Conservation (phyloP, 2,888 invertebrate genomes). For the Gymnocheta viridis region DNA sequence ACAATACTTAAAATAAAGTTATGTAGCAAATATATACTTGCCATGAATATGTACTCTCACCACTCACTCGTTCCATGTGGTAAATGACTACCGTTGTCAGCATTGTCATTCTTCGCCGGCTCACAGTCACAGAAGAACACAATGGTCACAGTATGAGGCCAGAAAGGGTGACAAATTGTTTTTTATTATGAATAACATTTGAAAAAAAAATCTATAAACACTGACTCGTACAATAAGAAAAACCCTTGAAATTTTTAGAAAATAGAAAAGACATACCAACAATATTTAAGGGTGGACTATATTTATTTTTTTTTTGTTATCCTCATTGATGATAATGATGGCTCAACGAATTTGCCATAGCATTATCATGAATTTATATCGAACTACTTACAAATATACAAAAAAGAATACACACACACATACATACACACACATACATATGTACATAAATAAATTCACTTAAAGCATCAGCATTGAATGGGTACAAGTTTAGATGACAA, state of each 20-base stretch:
- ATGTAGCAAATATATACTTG: constrained; percentile 20
- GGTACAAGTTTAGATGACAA: constrained; percentile 35
- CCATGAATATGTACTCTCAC: too few species aligned
- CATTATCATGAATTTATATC: constrained; percentile 56
- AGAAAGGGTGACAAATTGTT: constrained; percentile 81
- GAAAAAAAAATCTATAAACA: neutral
- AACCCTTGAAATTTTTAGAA: constrained; percentile 10
- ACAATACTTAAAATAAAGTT: constrained; percentile 56
- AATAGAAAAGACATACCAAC: neutral
- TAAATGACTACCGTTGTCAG: constrained; percentile 50
- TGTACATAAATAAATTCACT: constrained; percentile 16
- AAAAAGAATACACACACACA: neutral
- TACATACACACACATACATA: neutral
- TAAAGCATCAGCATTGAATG: constrained; percentile 40
- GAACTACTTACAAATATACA: constrained; percentile 37
- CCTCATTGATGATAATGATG: constrained; percentile 38
- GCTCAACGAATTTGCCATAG: constrained; percentile 32
- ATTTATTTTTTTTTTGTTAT: constrained; percentile 25
- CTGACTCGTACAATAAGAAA: neutral
- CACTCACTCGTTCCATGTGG: constrained; percentile 19
- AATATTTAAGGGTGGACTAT: constrained; percentile 46
- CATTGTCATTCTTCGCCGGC: constrained; percentile 42
- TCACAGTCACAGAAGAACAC: neutral
- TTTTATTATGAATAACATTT: constrained; percentile 74
- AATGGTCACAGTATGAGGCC: constrained; percentile 66